Evolutionary conservation across 1,140 invertebrate species (phyloP), one percentile per base, ranked within the genome.

Genomic region (Neodiprion lecontei): DNA sequence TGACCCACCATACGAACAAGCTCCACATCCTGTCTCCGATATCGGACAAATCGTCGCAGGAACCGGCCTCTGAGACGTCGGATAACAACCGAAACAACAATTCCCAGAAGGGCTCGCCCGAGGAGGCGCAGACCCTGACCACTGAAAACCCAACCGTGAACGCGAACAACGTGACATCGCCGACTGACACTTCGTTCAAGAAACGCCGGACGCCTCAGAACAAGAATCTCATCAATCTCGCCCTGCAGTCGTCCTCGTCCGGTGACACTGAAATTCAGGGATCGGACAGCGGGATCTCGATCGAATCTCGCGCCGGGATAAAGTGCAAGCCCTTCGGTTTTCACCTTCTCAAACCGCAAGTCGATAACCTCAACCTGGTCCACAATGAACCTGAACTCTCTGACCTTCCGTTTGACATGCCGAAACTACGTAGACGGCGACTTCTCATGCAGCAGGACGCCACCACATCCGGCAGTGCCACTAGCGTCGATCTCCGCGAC

Each of bases 21-120:
- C 85, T 96, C 76, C 94, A 96, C 83, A 95, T 96, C 79, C 89
- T 97, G 14, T 96, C 95, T 73, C 95, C 95, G 8, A 97, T 96
- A 80, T 96, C 95, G 47, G 95, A 96, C 85, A 96, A 96, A 83
- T 96, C 95, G n/a, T 95, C 94, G 2, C 94, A 96, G 82, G 95
- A 96, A 81, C 95, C 94, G 12, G 92, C 91, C 14, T 94, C 93
- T 1, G 94, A 95, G 80, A 92, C 92, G 1, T 94, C 93, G 11
- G 94, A 95, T 76, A 94, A 93, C 82, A 94, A 94, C 79, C 92
- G 92, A 75, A 94, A 94, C 82, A 94, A 94, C 79, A 94, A 93
- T 79, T 94, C 93, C 1, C 92, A 94, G 80, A 93, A 93, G 80
- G 91, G 91, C 65, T 92, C 93, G 3, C 92, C 93, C 0, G 90